A percentile compares a stretch with the other conserved stretches of the same genome.
phyloP scores from a whole-genome alignment of 2,113 vertebrate genomes.

The Urocolius indicus region DNA sequence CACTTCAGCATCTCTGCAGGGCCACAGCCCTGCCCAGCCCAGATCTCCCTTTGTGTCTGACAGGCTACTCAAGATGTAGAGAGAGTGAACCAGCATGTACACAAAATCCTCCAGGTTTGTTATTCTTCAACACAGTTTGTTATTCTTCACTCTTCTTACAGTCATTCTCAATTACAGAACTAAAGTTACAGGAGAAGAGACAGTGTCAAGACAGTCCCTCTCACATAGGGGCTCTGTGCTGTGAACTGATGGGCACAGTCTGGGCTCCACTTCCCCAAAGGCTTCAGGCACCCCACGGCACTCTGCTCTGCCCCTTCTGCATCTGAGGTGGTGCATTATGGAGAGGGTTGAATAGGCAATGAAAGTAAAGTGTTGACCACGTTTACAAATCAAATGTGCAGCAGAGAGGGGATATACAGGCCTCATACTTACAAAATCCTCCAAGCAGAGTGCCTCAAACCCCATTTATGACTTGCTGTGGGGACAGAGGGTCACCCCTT shows the following conservation, averaged over 20 bases:
- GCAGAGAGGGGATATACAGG: not conserved
- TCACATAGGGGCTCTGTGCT: not conserved
- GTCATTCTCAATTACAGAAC: not conserved
- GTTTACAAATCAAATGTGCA: not conserved
- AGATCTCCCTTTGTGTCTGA: not conserved
- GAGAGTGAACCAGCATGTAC: not conserved
- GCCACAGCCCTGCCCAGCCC: not conserved
- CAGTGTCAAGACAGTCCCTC: not conserved
- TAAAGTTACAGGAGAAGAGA: not conserved
- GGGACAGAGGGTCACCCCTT: too few species aligned
- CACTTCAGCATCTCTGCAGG: not conserved
- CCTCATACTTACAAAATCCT: not conserved
- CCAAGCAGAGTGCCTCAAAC: not conserved
- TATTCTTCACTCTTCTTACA: not conserved
- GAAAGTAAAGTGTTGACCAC: not conserved
- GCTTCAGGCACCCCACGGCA: not conserved
- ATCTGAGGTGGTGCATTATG: not conserved
- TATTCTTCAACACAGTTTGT: not conserved
- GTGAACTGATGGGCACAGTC: not conserved
- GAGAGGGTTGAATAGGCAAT: accelerated
- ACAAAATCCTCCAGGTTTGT: not conserved
- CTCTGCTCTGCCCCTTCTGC: not conserved
- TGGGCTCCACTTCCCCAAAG: not conserved
- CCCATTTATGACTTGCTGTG: not conserved
- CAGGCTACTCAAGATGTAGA: not conserved